These are phyloP conservation scores for Sycophila sp. DNA, from an alignment of 1,140 invertebrate species.

Conservation along the genomic window DNA sequence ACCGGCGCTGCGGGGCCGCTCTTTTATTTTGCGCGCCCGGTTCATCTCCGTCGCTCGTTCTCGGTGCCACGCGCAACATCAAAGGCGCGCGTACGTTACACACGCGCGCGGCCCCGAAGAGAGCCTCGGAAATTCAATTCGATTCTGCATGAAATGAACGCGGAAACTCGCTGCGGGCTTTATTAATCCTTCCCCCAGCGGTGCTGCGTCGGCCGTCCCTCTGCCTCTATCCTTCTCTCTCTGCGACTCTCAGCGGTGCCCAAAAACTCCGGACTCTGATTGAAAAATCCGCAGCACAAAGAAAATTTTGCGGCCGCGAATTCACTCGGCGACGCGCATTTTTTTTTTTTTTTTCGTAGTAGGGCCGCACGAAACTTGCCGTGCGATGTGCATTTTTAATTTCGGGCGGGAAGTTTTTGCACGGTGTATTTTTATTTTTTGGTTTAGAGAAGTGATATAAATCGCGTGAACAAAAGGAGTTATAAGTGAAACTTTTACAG, in stretches of 20 bases:
- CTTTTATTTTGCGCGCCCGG: conserved; percentile 1
- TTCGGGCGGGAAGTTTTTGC: no score
- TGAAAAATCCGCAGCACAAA: conserved; percentile 53
- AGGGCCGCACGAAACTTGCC: no score
- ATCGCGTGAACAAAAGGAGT: no score
- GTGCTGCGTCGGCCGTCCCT: conserved; percentile 29
- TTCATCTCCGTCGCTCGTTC: conserved; percentile 28
- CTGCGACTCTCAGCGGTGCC: conserved; percentile 40
- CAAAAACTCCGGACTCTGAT: conserved; percentile 48
- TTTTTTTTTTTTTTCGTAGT: no score
- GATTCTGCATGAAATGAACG: conserved; percentile 59
- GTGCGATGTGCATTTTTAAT: no score
- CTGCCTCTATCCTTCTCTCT: not conserved
- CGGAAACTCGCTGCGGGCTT: conserved; percentile 55
- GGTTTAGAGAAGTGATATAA: no score
- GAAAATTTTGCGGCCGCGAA: conserved; percentile 24
- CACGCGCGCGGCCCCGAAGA: conserved; percentile 44
- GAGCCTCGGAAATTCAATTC: conserved; percentile 63
- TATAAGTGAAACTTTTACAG: no score
- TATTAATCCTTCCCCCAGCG: conserved; percentile 60
- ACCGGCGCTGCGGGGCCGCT: not conserved
- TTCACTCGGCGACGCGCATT: not conserved
- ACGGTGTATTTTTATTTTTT: no score
- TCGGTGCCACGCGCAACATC: conserved; percentile 50
- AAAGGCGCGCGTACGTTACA: conserved; percentile 52